These are phyloP conservation scores for Plecturocebus donacophilus DNA, from an alignment of 2,113 vertebrate genomes.

Conservation along the genomic window DNA sequence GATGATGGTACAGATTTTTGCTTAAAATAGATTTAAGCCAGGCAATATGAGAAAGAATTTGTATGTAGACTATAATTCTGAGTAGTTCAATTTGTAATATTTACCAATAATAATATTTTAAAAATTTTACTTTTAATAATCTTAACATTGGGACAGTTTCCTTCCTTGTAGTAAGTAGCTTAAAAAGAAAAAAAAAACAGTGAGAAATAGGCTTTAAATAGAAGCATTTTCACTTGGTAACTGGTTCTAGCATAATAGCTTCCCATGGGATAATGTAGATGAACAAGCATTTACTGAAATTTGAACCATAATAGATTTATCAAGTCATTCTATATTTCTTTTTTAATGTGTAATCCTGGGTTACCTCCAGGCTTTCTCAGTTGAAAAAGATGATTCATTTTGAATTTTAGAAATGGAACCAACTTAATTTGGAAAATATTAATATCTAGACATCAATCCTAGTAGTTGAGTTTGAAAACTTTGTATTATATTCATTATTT, in stretches of 20 bases:
- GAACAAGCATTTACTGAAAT: neutral
- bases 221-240: neutral
- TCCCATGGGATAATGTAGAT: neutral
- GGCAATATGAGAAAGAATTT: neutral
- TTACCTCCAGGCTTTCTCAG: neutral
- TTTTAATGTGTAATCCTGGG: neutral
- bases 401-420: neutral
- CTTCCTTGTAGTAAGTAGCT: neutral
- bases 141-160: neutral
- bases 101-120: neutral
- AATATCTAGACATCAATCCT: neutral
- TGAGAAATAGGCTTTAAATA: neutral
- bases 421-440: neutral
- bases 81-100: neutral
- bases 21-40: neutral
- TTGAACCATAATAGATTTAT: neutral
- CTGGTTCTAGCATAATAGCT: neutral
- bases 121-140: neutral
- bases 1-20: neutral
- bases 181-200: neutral
- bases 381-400: neutral
- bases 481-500: neutral
- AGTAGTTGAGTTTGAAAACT: neutral
- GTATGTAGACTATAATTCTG: neutral
- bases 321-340: neutral